Base-by-base conservation (phyloP, 2,113 vertebrate genomes). In the Triplophysa siluroides region DNA sequence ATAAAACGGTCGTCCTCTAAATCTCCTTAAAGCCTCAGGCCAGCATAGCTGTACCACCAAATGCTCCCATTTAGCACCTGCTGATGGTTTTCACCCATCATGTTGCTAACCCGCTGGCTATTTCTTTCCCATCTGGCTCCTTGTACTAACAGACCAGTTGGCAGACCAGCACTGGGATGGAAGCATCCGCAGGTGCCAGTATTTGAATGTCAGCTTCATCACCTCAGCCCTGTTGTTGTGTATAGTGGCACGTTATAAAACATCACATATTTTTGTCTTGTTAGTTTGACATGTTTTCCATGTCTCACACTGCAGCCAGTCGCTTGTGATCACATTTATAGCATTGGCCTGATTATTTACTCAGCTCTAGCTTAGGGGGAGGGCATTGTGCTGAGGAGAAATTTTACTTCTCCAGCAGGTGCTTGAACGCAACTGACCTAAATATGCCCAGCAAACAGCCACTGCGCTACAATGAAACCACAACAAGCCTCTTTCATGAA, bases 41-140 rank as follows among this genome's bases (percentile, higher is more conserved):
- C 41, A 26, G 38, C 47, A 71, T 43, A 23, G 23, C 41, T 61
- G 38, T 43, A 38, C 73, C 26, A 72, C 8, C 33, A 77, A 63
- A 54, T n/a, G 54, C 29, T 56, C 43, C 56, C 58, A 38, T 81
- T 68, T 80, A 65, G 78, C 73, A 68, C 65, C 63, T 52, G 66
- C 60, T 69, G 45, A 69, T 74, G 52, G 60, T 81, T 67, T 58
- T 18, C 58, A 65, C 41, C 56, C 73, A 21, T 74, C 69, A 66
- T 58, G 76, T 50, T 23, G 75, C 52, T 18, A 75, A 75, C 72
- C 64, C 33, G 29, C 33, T 81, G 74, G 66, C 76, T 76, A 9
- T 70, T 78, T 66, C 78, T 50, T 77, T 19, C 78, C 87, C 88
- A 86, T 90, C 88, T 88, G 86, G 80, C 74, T 78, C 41, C 69